Percentiles rank a stretch among this genome's conserved stretches.
phyloP scores from a whole-genome alignment of 2,888 invertebrate species.

The Pocota personata region DNA sequence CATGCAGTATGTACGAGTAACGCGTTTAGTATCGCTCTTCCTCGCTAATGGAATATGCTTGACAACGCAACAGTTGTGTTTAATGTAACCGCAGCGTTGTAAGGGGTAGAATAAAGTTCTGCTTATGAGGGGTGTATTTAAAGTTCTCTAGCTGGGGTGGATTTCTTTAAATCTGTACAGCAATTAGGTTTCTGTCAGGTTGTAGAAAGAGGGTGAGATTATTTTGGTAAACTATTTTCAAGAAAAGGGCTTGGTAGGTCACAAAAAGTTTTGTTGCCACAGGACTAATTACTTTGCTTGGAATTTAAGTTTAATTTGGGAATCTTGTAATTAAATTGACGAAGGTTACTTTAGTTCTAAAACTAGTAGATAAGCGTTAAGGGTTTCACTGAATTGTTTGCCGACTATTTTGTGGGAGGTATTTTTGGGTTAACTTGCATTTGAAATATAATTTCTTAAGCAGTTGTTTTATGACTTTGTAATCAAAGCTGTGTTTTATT shows the following conservation, averaged over 20 bases:
- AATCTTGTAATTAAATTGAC: constrained; percentile 43
- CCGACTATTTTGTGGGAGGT: neutral
- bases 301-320: constrained; percentile 48
- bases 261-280: constrained; percentile 48
- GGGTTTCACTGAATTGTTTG: neutral
- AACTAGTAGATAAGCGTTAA: neutral
- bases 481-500: neutral
- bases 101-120: neutral
- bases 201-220: neutral
- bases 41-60: constrained; percentile 43
- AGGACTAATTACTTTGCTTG: constrained; percentile 49
- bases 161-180: neutral
- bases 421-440: neutral
- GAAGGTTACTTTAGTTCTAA: constrained; percentile 4
- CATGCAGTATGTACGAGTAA: neutral
- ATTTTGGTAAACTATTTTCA: constrained; percentile 45
- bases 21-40: neutral
- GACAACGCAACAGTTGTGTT: constrained; percentile 39
- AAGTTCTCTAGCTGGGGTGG: neutral
- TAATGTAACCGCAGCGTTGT: constrained; percentile 50
- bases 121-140: neutral
- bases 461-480: neutral
- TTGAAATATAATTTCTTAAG: neutral
- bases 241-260: constrained; percentile 16
- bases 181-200: neutral